Evolutionary conservation across 2,797 vertebrate species (phyloP), one percentile per base, ranked within the genome.

Genomic region (Champsocephalus esox): DNA sequence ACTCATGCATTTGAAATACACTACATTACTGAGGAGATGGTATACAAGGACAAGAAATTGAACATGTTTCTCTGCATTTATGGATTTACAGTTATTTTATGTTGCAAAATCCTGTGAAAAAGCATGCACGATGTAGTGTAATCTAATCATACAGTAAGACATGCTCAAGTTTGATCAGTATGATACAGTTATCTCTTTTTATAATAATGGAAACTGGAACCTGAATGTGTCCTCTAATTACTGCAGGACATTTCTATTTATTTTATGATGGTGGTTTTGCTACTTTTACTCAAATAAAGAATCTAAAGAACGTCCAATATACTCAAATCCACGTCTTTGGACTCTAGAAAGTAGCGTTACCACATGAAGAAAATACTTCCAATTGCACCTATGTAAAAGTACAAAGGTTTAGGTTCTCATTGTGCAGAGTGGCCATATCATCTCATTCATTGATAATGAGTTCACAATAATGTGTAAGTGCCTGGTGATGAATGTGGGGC

Each of bases 111-210:
- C 58, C 3, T 21, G 45, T 51, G 44, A 57, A 45, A 65, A 13
- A 34, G 64, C 3, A 3, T 74, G 24, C 12, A 4, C 12, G 21
- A 28, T 28, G 2, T n/a, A 19, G 16, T 60, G 24, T 45, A 41
- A 80, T 82, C 57, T 68, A 17, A 50, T 70, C 64, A 14, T 45
- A 46, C 43, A 56, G 12, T 6, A 45, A n/a, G 16, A 66, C 10
- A 12, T 19, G 34, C 28, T 17, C 28, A 52, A 32, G 49, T 77
- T 60, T 62, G 45, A 75, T 59, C 45, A 62, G 48, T 45, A 57
- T 59, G 8, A 50, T 68, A 50, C 51, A 43, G 49, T 41, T 70
- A 51, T 70, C 46, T 63, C 21, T 38, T 9, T 38, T 38, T 38
- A 38, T 38, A 38, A 38, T 38, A 38, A 38, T 38, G 34, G 34